Evolutionary conservation across 2,888 invertebrate genomes (phyloP), one percentile per base, ranked within the genome.

Genomic region (Eristalis arbustorum): DNA sequence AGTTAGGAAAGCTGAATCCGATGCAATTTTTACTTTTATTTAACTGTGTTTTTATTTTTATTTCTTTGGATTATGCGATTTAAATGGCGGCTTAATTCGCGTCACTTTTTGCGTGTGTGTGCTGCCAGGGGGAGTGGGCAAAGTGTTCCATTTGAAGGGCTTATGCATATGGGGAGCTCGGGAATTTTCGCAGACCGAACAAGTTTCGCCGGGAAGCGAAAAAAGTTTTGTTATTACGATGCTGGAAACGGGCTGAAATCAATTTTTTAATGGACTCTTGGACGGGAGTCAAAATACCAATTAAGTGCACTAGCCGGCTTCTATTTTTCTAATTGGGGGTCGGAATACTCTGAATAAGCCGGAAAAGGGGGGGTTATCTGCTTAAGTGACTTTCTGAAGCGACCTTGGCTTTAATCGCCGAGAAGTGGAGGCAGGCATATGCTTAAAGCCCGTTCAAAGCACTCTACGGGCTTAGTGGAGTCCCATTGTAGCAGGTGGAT

Each of bases 1-100:
- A 14, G 8, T 59, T 59, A 13, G 59, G 25, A 59, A 66, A 81
- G 69, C 64, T 69, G 67, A 75, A 75, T 63, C 34, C 64, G 63
- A 75, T 59, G 69, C 49, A 81, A 69, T 74, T 81, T 81, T 69
- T 64, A 75, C 63, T 66, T 80, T 74, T 59, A 81, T 75, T 69
- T 31, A 56, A 72, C 49, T 61, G 25, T 49, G 37, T 74, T 74
- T 74, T 63, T 74, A 22, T 63, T 69, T 81, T 67, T 14, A 1
- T n/a, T 34, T 3, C 37, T 49, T 63, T 8, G 34, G 10, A 13
- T 66, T 56, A 31, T 28, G 25, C 56, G 34, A 49, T 80, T 67
- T 57, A 69, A 67, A 59, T 31, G 64, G 80, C 11, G 40, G 63
- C 68, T 74, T 74, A 74, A 74, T 37, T n/a, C 62, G 18, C 10